Base-by-base conservation (phyloP, 2,888 invertebrate genomes). In the Oscheius sp. region DNA sequence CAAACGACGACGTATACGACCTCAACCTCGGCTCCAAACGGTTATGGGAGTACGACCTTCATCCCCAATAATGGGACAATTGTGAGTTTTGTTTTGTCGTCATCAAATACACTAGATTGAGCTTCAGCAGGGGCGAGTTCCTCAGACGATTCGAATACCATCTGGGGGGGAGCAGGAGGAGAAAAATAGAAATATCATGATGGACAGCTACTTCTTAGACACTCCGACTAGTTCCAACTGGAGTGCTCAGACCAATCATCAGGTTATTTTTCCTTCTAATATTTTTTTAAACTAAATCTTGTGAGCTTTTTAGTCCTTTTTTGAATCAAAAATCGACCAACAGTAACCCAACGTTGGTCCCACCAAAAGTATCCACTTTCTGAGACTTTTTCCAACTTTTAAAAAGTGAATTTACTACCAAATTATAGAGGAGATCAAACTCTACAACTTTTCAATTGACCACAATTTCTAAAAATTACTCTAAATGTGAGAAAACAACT, bases 1-100 rank as follows among this genome's bases (percentile, higher is more conserved):
- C 76, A 70, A 46, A 69, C 74, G 31, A 57, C 73, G 12, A 71
- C 74, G 1, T 78, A 78, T 65, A 73, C 76, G 3, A 72, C 72
- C 31, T 73, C 75, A 1, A 72, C 71, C 8, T 71, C 76, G 1
- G 69, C 71, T 42, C 61, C 42, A 1, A 45, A 61, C 27, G 61
- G 61, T 17, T 45, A 61, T 25, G 45, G 45, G 4, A 20, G 27
- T 20, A 65, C 73, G 10, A 71, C 76, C 10, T 66, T 66, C 20
- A 23, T 66, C 20, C 66, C 46, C 31, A 66, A 50, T 46, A 66
- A 66, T 42, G 66, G 46, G 5, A 45, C 61, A 2, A 50, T 57
- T 34, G 57, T 53, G 12, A 27, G 66, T 55, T 23, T 29, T 6
- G 27, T 25, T 23, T 17, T n/a, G 48, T 34, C 20, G 15, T 29